phyloP scores from a whole-genome alignment of 2,888 invertebrate genomes.

The Brenthis daphne region DNA sequence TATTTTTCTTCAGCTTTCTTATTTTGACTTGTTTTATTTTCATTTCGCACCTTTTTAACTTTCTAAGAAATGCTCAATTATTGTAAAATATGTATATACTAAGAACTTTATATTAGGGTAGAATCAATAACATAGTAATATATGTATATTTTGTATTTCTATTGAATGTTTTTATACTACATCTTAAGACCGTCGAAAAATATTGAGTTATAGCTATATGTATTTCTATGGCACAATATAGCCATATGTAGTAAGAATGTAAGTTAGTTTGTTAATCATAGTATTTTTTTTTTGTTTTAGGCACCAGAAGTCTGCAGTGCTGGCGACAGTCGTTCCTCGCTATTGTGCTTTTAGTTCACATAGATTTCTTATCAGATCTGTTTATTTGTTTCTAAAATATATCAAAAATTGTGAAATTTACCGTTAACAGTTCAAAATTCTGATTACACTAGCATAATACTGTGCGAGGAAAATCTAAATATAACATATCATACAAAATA shows the following conservation, averaged over 20 bases:
- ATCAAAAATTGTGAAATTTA: neutral
- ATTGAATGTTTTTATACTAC: neutral
- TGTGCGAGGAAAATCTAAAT: constrained; percentile 6
- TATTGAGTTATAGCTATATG: no score
- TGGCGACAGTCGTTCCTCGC: constrained; percentile 68
- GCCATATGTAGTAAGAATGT: neutral
- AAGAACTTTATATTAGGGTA: no score
- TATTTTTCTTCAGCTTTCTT: constrained; percentile 27
- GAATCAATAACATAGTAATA: no score
- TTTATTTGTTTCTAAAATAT: constrained; percentile 37
- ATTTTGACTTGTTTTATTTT: constrained; percentile 29
- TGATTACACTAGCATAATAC: neutral
- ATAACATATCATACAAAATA: constrained; percentile 66
- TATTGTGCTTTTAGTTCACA: constrained; percentile 64
- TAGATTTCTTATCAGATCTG: constrained; percentile 62
- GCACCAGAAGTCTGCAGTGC: constrained; percentile 61
- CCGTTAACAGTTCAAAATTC: constrained; percentile 7
- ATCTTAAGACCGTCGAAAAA: no score
- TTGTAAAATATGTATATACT: neutral
- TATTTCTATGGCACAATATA: neutral
- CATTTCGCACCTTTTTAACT: constrained; percentile 14
- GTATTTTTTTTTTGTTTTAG: constrained; percentile 60
- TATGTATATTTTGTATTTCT: no score
- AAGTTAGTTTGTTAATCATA: neutral
- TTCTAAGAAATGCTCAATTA: neutral